Conservation (phyloP, 2,797 vertebrate species). For the Melanotaenia nigrans region DNA sequence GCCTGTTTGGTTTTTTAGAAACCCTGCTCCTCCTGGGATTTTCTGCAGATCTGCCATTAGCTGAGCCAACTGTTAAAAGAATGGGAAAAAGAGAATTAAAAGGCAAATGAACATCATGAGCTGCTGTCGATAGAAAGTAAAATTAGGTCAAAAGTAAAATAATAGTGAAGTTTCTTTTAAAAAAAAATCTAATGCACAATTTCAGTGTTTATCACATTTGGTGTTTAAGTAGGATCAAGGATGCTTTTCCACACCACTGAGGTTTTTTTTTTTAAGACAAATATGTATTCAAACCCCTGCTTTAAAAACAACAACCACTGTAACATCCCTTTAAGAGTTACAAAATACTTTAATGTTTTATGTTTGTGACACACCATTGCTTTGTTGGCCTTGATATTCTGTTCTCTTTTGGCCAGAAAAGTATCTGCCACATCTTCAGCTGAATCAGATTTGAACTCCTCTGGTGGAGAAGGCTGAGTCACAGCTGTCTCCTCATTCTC, state of each 20-base stretch:
- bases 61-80: constrained; percentile 77
- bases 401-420: constrained; percentile 79
- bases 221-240: neutral
- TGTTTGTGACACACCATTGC: constrained; percentile 76
- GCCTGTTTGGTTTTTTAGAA: constrained; percentile 61
- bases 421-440: constrained; percentile 43
- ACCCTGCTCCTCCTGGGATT: constrained; percentile 72
- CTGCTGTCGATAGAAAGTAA: neutral
- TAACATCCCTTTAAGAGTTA: neutral
- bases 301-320: neutral
- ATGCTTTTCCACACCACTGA: neutral
- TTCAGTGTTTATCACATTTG: no score
- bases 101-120: neutral
- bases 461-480: neutral
- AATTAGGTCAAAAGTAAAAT: no score
- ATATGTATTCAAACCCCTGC: neutral
- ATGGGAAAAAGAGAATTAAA: neutral
- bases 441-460: constrained; percentile 49
- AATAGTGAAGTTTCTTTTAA: no score
- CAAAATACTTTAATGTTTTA: neutral
- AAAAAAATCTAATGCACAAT: no score
- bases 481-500: constrained; percentile 44
- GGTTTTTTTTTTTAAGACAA: neutral
- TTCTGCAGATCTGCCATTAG: constrained; percentile 85
- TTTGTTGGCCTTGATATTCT: constrained; percentile 85